Base-by-base conservation (phyloP, 2,888 invertebrate species). In the Fissipunctia ypsillon region DNA sequence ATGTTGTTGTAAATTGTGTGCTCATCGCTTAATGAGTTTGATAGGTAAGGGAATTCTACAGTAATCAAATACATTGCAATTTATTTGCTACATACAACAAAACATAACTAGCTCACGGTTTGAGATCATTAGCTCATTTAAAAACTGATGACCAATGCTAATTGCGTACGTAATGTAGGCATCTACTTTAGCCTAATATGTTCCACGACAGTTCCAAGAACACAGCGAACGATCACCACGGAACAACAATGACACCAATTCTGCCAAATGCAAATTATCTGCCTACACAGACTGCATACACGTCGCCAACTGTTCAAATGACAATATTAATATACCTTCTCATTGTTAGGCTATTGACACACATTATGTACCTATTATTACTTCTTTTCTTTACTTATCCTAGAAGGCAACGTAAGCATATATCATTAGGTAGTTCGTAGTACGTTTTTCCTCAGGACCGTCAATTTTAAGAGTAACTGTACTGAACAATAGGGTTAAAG, bases 241-340 rank as follows among this genome's bases (percentile, higher is more conserved):
- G 66, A 69, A 50, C 63, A 78, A 84, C 82, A 86, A 85, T 87
- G 78, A 76, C 76, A 71, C 43, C 78, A 73, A 73, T 80, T 72
- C 76, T 75, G 76, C 81, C 83, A 87, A 86, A 87, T 87, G 86
- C 84, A 86, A 87, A 87, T 87, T 84, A 80, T 83, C 86, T 78
- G 65, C 84, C 86, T 74, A 78, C 78, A 72, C 59, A 41, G 22
- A 66, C 63, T 70, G 78, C 69, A 64, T 66, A 64, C 48, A 70
- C 41, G 61, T 73, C 63, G 65, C 31, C 61, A 54, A 69, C 79
- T 77, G 56, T 72, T 76, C 72, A 82, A 76, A 68, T 66, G 50
- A 72, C 64, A 64, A 64, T 74, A n/a, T n/a, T n/a, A 43, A 64
- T 73, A 50, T 73, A 66, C 35, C 64, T 64, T 28, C 63, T 71